A percentile compares a stretch with the other conserved stretches of the same genome.
Evolutionary conservation across 2,113 vertebrate species (phyloP).

Genomic region (Dipodomys stephensi): DNA sequence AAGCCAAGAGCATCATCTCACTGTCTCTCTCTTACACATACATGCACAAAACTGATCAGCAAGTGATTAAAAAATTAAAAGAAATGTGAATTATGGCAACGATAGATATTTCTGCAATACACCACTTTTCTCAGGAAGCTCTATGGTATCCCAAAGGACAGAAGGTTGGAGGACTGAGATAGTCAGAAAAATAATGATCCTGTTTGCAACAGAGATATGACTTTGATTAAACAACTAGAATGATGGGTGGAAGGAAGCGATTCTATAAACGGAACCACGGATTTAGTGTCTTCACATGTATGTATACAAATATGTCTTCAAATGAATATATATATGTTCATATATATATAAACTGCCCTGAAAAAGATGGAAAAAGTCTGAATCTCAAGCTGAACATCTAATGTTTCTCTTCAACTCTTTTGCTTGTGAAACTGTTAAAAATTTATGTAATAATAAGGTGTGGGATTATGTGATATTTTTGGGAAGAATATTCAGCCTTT

Average conservation of each 20-base stretch:
- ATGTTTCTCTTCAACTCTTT: neutral
- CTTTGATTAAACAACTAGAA: slow-evolving; percentile 27
- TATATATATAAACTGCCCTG: too few species aligned
- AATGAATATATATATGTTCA: too few species aligned
- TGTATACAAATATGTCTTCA: too few species aligned
- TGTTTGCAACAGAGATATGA: neutral
- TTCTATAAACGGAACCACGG: too few species aligned
- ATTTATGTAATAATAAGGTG: neutral
- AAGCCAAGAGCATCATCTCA: neutral
- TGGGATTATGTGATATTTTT: neutral
- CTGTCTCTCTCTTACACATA: neutral
- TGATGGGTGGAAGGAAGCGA: too few species aligned
- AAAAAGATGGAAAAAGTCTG: neutral
- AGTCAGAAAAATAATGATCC: neutral
- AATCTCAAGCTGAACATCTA: neutral
- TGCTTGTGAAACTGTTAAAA: neutral
- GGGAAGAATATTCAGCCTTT: neutral
- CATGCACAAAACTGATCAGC: neutral
- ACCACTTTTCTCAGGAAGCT: neutral
- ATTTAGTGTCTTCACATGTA: neutral
- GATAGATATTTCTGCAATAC: neutral
- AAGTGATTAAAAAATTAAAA: slow-evolving; percentile 36
- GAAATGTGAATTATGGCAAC: neutral
- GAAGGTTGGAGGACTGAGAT: fast-evolving
- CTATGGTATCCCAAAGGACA: neutral